Evolutionary conservation across 2,888 invertebrate genomes (phyloP).

Genomic region (Callyntrura sp.): DNA sequence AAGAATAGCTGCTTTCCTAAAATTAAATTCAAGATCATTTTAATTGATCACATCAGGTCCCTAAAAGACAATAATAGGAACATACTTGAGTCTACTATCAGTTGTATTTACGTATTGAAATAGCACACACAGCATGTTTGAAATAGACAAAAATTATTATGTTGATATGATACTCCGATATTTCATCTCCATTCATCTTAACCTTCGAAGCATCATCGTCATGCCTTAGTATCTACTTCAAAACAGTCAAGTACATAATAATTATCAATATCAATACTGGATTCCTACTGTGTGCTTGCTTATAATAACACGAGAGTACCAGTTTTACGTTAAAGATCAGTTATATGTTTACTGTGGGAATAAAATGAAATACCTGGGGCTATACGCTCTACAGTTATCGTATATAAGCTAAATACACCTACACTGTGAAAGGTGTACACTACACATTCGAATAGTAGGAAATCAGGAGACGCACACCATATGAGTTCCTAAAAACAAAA

Average conservation of each 20-base stretch:
- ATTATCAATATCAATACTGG: too few relatives aligned
- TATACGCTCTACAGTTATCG: too few relatives aligned
- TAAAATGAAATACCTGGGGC: too few relatives aligned
- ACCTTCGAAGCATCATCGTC: background rate
- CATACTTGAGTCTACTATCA: conserved; percentile 35
- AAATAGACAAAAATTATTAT: background rate
- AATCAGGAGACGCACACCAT: background rate
- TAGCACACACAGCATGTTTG: background rate
- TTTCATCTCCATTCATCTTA: conserved; percentile 29
- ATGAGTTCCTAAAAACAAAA: background rate
- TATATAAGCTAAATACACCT: too few relatives aligned
- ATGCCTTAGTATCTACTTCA: too few relatives aligned
- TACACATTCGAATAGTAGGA: too few relatives aligned
- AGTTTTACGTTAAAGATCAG: too few relatives aligned
- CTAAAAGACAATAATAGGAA: conserved; percentile 58
- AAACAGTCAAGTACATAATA: too few relatives aligned
- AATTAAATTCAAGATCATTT: conserved; percentile 16
- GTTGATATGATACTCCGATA: background rate
- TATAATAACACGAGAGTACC: too few relatives aligned
- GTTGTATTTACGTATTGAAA: background rate
- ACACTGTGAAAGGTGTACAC: too few relatives aligned
- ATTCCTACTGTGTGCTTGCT: too few relatives aligned
- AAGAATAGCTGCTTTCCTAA: background rate
- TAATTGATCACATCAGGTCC: conserved; percentile 57
- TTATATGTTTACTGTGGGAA: too few relatives aligned